These are phyloP conservation scores for Hydrophis major DNA, from an alignment of 2,797 vertebrate genomes.

Conservation along the genomic window DNA sequence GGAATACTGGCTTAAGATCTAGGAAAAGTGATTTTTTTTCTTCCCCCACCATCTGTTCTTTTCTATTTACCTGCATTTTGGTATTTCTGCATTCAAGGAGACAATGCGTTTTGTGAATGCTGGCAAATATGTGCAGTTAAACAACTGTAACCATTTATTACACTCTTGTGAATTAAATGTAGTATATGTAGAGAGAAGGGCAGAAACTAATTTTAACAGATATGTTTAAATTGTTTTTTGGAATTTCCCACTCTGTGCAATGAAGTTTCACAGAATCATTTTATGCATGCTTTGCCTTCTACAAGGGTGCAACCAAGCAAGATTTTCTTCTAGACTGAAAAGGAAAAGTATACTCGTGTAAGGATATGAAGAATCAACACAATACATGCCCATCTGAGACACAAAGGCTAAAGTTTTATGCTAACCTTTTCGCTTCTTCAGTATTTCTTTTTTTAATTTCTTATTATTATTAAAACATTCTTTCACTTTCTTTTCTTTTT, in stretches of 20 bases:
- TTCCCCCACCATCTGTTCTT: constrained; percentile 58
- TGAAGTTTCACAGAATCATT: neutral
- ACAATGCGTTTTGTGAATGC: constrained; percentile 25
- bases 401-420: neutral
- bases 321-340: neutral
- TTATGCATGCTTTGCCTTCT: neutral
- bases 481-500: neutral
- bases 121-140: constrained; percentile 36
- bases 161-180: neutral
- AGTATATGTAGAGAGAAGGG: neutral
- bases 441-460: neutral
- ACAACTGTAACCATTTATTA: constrained; percentile 19
- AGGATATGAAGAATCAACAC: neutral
- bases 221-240: neutral
- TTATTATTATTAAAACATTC: neutral
- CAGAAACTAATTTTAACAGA: neutral
- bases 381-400: neutral
- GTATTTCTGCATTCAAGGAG: constrained; percentile 26
- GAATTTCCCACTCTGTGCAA: neutral
- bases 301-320: neutral
- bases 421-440: neutral
- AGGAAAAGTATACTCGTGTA: neutral
- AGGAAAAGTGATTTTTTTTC: constrained; percentile 38
- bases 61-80: constrained; percentile 50
- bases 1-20: constrained; percentile 60